Conservation (phyloP, 2,797 vertebrate species). For the Sphenopsis melanotis region DNA sequence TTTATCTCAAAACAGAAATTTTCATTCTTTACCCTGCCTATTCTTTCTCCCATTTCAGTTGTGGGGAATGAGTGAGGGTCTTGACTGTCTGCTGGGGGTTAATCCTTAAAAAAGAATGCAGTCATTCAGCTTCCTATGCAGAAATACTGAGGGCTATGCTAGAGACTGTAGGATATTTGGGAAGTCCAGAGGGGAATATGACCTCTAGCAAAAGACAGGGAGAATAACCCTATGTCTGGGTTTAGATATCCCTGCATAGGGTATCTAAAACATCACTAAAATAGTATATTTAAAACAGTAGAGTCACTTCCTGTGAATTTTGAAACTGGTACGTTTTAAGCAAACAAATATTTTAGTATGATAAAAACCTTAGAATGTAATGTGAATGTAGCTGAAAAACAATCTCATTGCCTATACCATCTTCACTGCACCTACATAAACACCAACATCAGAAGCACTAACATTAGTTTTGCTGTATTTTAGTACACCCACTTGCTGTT, state of each 20-base stretch:
- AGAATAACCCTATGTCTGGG: not conserved
- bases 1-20: not conserved
- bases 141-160: not conserved
- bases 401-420: not conserved
- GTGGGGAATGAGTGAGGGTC: not conserved
- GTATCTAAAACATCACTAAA: not conserved
- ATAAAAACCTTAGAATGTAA: not conserved
- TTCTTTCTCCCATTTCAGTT: not conserved
- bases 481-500: not conserved
- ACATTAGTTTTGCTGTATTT: not conserved
- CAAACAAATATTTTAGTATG: not conserved
- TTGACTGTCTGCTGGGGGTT: not conserved
- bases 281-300: not conserved
- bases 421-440: not conserved
- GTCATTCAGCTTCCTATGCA: not conserved
- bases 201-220: not conserved
- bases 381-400: not conserved
- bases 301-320: not conserved
- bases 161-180: not conserved
- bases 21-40: not conserved
- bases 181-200: not conserved
- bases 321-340: not conserved
- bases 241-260: not conserved
- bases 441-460: not conserved
- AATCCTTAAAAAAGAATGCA: not conserved